Base-by-base conservation (phyloP, 37 sponge, comb jelly and placozoan genomes). In the Spongilla lacustris region DNA sequence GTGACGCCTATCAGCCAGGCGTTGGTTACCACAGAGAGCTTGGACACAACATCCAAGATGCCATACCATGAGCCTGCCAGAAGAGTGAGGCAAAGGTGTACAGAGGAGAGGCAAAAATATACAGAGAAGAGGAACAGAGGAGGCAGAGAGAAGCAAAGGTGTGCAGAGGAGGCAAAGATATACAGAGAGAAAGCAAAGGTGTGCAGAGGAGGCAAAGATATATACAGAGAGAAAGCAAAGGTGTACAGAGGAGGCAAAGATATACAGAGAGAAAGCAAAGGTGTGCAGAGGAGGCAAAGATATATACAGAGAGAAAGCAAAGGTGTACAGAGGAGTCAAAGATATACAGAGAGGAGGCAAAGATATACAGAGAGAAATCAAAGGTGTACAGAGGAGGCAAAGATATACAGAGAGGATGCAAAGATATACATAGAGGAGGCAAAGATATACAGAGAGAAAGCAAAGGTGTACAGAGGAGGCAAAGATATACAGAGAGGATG, bases 1-100 rank as follows among this genome's bases (percentile, higher is more conserved):
- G 99, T 99, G 83, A 99, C 67, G 35, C 96, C 96, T 58, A 99
- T 99, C 69, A 99, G 76, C 73, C 95, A 84, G 24, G 99, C 99
- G 84, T 99, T 99, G 50, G 94, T 87, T 0, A 99, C 86, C 30
- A 99, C 97, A 0, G 96, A 91, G 4, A 97, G 73, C 36, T 93
- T 92, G 33, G 97, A 90, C 32, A 99, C 88, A 8, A 92, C 66
- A 25, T 93, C 89, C 33, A 99, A 90, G 23, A 99, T 93, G 26
- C 58, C 48, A 72, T 90, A 99, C 99, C 99, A 98, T 33, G 91
- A 85, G 29, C 94, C 89, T 89, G 74, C n/a, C 28, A 10, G 17
- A 10, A 72, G 25, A 24, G 14, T 35, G 25, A 76, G 33, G 23
- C 19, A 32, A 22, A 30, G 36, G 4, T 0, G 10, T 23, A 76